Conservation (phyloP, 2,888 invertebrate genomes). For the Drosophila nigricruria region DNA sequence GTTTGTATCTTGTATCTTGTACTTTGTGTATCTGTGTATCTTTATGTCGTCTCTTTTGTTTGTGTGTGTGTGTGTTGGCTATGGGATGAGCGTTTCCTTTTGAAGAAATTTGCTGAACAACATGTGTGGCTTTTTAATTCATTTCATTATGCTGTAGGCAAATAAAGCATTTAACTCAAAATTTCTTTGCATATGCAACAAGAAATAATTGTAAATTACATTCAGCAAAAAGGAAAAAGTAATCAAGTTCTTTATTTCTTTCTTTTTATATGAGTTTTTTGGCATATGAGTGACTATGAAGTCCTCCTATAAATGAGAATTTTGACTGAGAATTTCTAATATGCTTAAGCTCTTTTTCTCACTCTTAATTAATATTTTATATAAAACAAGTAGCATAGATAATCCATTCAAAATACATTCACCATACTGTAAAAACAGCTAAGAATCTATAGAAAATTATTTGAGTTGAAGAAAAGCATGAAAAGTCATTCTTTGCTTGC, state of each 20-base stretch:
- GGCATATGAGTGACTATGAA: background rate
- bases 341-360: too few relatives aligned
- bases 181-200: background rate
- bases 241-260: background rate
- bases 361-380: too few relatives aligned
- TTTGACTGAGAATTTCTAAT: background rate
- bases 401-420: background rate
- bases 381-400: too few relatives aligned
- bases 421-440: background rate
- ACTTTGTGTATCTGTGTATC: constrained; percentile 30
- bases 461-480: background rate
- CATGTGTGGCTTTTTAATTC: constrained; percentile 81
- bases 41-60: background rate
- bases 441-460: background rate
- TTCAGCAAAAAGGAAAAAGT: background rate
- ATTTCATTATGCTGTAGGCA: constrained; percentile 58
- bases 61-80: constrained; percentile 1
- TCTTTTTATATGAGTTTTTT: background rate
- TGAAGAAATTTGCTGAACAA: constrained; percentile 60
- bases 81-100: constrained; percentile 26
- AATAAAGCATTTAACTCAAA: constrained; percentile 45
- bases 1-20: constrained; percentile 52
- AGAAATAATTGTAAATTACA: background rate
- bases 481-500: background rate
- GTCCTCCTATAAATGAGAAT: background rate